Evolutionary conservation across 1,140 invertebrate species (phyloP), one percentile per base, ranked within the genome.

Genomic region (Trigoniulus corallinus): DNA sequence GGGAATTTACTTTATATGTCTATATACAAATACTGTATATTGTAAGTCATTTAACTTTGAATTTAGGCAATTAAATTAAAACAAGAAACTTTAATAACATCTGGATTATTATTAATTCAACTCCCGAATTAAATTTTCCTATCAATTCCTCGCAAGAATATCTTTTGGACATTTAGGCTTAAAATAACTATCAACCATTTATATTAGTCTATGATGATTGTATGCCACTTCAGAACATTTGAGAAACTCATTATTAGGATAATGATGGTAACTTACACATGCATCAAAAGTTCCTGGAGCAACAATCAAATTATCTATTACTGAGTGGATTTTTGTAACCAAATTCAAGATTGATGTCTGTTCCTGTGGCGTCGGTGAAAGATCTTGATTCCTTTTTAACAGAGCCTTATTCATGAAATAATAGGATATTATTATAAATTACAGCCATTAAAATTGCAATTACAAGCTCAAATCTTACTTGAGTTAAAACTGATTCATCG

Each of bases 271-370:
- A 84, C 86, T 81, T 74, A 97, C 91, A 70, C 91, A 95, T 54
- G 89, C 88, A 65, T 93, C 89, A 70, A 96, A 94, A 57, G 79
- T 81, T 12, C 84, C 88, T 0, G 93, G 91, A 13, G 88, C 82
- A 0, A 96, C 81, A 45, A 94, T 88, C 18, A 97, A 68, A 66
- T 88, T 93, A 63, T 96, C 92, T 39, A 97, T 69, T 37, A 95
- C 87, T 34, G 78, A 79, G 64, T 94, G 88, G 24, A 96, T 76
- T 65, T 95, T 94, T 12, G 87, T 92, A 34, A 96, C 88, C 3
- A 97, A 72, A 67, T 87, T 91, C 21, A 89, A 74, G 47, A 97
- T 82, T 0, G 88, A 79, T 1, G 86, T 81, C 69, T 94, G 87
- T 61, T 97, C 92, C 47, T 80, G 76, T 0, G 88, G 74, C 1